Conservation (phyloP, 2,797 vertebrate species). For the Pangasius djambal region DNA sequence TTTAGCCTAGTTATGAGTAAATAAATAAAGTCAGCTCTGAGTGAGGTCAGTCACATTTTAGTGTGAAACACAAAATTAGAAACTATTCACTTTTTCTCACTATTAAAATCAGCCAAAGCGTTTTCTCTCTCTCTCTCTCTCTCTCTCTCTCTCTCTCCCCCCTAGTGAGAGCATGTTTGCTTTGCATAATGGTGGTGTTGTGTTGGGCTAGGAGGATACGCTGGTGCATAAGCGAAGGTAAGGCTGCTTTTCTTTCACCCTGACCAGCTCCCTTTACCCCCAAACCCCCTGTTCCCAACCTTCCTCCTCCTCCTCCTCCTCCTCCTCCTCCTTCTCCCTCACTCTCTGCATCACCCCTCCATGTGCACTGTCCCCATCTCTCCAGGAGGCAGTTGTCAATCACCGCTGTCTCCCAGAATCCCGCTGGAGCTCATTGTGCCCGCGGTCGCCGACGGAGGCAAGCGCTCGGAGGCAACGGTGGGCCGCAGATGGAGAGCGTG, state of each 20-base stretch:
- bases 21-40: not conserved
- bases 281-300: slow-evolving; percentile 60
- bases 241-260: slow-evolving; percentile 42
- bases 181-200: slow-evolving; percentile 71
- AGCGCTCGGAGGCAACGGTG: slow-evolving; percentile 88
- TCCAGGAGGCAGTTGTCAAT: slow-evolving; percentile 99
- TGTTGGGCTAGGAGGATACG: slow-evolving; percentile 41
- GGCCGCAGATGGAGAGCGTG: slow-evolving; percentile 91
- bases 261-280: slow-evolving; percentile 60
- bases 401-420: slow-evolving; percentile 85
- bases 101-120: not conserved
- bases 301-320: slow-evolving; percentile 56
- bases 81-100: slow-evolving; percentile 61
- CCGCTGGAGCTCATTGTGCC: slow-evolving; percentile 95
- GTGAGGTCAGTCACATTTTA: not conserved
- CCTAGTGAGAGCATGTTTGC: slow-evolving; percentile 64
- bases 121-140: not conserved
- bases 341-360: slow-evolving; percentile 61
- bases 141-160: slow-evolving; percentile 2
- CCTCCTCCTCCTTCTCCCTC: slow-evolving; percentile 62
- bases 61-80: slow-evolving; percentile 62
- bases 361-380: slow-evolving; percentile 80
- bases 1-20: not conserved
- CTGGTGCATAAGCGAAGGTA: slow-evolving; percentile 51
- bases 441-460: slow-evolving; percentile 88